These are phyloP conservation scores for Antheraea yamamai DNA, from an alignment of 2,888 invertebrate species.

Conservation along the genomic window DNA sequence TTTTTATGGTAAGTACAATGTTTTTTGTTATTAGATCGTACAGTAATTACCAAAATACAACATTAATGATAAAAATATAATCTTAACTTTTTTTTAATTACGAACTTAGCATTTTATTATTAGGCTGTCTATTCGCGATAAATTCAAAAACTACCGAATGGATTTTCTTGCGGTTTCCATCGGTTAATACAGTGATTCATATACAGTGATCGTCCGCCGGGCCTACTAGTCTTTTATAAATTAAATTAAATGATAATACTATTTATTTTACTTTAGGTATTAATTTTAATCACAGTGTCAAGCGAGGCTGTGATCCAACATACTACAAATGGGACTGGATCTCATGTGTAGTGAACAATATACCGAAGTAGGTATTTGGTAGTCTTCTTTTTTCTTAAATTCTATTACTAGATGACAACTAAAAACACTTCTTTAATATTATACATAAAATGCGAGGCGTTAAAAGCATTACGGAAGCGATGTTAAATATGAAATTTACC, in stretches of 20 bases:
- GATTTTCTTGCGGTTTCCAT: no score
- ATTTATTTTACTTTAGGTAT: not conserved
- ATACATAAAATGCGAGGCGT: not conserved
- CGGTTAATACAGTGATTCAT: no score
- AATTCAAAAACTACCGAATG: no score
- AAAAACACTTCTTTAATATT: not conserved
- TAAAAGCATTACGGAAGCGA: not conserved
- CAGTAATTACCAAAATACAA: not conserved
- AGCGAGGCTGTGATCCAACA: not conserved
- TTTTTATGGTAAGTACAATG: no score
- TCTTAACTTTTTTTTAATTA: not conserved
- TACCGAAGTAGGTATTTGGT: not conserved
- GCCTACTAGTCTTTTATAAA: not conserved
- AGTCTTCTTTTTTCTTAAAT: no score
- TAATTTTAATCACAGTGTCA: not conserved
- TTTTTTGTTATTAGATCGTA: not conserved
- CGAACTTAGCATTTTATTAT: not conserved
- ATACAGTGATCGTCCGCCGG: no score
- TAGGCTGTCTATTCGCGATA: not conserved
- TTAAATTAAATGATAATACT: not conserved
- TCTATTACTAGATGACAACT: not conserved
- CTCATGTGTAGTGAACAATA: not conserved
- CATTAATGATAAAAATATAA: not conserved
- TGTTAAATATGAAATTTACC: not conserved
- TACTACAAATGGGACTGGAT: not conserved